Evolutionary conservation across 1,140 invertebrate genomes (phyloP).

Genomic region (Orius laevigatus): DNA sequence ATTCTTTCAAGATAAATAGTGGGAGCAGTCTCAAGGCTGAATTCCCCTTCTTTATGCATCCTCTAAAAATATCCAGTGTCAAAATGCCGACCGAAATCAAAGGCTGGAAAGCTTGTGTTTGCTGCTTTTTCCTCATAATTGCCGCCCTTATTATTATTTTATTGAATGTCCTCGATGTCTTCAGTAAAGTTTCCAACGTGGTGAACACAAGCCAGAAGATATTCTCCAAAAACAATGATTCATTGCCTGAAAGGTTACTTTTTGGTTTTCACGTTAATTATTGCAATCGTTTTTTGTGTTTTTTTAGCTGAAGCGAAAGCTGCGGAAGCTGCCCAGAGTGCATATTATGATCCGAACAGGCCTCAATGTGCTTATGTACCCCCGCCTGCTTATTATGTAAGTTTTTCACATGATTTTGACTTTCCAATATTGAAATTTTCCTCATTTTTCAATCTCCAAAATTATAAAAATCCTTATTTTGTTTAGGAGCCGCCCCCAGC

Average conservation of each 20-base stretch:
- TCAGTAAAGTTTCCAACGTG: background rate
- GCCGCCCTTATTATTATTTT: too few species aligned
- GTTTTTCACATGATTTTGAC: conserved; percentile 22
- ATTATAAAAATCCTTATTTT: background rate
- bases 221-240: background rate
- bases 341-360: conserved; percentile 70
- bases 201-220: background rate
- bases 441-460: background rate
- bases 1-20: too few species aligned
- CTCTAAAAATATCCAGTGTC: too few species aligned
- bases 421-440: conserved; percentile 4
- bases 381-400: conserved; percentile 65
- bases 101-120: too few species aligned
- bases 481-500: conserved; percentile 20
- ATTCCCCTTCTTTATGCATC: too few species aligned
- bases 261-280: background rate
- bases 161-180: background rate
- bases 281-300: conserved; percentile 3
- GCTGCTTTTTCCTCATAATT: too few species aligned
- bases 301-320: conserved; percentile 53
- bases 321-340: conserved; percentile 68
- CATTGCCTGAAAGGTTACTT: background rate
- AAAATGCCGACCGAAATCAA: too few species aligned
- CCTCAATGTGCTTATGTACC: conserved; percentile 74
- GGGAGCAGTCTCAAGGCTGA: too few species aligned